Evolutionary conservation across 2,888 invertebrate genomes (phyloP), one percentile per base, ranked within the genome.

Genomic region (Synergus umbraculus): DNA sequence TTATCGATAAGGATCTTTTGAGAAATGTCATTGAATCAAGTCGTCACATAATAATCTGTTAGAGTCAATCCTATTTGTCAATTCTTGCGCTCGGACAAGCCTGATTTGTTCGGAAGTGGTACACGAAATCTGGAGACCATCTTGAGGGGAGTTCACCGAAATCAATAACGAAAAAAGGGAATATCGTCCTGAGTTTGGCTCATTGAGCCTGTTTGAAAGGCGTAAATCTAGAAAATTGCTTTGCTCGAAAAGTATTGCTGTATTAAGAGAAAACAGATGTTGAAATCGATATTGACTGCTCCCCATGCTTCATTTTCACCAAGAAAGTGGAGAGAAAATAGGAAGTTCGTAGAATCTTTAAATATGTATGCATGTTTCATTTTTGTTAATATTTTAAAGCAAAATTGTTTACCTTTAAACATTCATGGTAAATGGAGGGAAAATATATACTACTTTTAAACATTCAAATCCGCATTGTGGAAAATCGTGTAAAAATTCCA

Each of bases 171-270:
- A 83, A 86, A 84, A 83, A 83, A 80, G 84, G 86, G 79, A 85
- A 85, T 82, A 84, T 80, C 81, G 82, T 88, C 87, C 86, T 89
- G 90, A 90, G 90, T 90, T 90, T 89, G 89, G 83, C 87, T 78
- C 80, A 66, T 64, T 54, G 83, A 80, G 77, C 79, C 81, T 82
- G 82, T 78, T 79, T 76, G 82, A 84, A 83, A 82, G 83, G 82
- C 84, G 82, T 84, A 83, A 83, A 85, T 85, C 83, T 80, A 77
- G 81, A 81, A 81, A 83, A 83, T 83, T 84, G 82, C 81, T 79
- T 77, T 54, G 8, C 49, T 73, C 37, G 49, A 73, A 73, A 73
- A 73, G 69, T 54, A 73, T 73, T 73, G 69, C 69, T 49, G 49
- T 54, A 73, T 73, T 73, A 73, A 73, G 49, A 73, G 69, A 73